Base-by-base conservation (phyloP, 2,888 invertebrate species). In the Panzeria rudis region DNA sequence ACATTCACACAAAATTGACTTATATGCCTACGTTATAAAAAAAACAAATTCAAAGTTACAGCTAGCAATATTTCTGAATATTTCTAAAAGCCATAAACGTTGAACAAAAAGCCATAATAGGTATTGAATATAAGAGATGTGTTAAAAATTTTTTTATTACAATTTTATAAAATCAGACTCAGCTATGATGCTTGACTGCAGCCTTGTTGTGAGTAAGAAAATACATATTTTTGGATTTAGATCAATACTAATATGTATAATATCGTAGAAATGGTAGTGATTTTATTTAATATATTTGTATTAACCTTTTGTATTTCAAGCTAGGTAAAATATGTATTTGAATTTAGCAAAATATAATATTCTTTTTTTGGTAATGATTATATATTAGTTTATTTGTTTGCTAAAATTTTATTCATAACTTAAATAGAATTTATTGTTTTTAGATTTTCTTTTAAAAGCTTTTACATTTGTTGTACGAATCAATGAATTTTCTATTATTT, bases 171-270 rank as follows among this genome's bases (percentile, higher is more conserved):
- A 52, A 32, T 35, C 11, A 50, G 3, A 50, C 9, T n/a, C 35
- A n/a, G 23, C 15, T 23, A 52, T 23, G 41, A 29, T n/a, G n/a
- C n/a, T 71, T 56, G 29, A 29, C 44, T 71, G 44, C 0, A 17
- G 44, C 41, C 9, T 35, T 35, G 35, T 35, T 8, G 20, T 2
- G 15, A 50, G 25, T 7, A 59, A 47, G 17, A 32, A 47, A 38
- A 25, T 44, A 17, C 17, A 41, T 25, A 66, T 35, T 77, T 77
- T 68, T 77, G 35, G 11, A 11, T 59, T 77, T 47, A 47, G 47
- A 68, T 66, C 56, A 56, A 77, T 77, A 77, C 7, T n/a, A n/a
- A n/a, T n/a, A n/a, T n/a, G n/a, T n/a, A n/a, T n/a, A n/a, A n/a
- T n/a, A n/a, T n/a, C n/a, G n/a, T n/a, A n/a, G 3, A 35, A 29